A percentile compares a stretch with the other conserved stretches of the same genome.
Evolutionary conservation across 2,113 vertebrate species (phyloP).

Genomic region (Pampusana beccarii): DNA sequence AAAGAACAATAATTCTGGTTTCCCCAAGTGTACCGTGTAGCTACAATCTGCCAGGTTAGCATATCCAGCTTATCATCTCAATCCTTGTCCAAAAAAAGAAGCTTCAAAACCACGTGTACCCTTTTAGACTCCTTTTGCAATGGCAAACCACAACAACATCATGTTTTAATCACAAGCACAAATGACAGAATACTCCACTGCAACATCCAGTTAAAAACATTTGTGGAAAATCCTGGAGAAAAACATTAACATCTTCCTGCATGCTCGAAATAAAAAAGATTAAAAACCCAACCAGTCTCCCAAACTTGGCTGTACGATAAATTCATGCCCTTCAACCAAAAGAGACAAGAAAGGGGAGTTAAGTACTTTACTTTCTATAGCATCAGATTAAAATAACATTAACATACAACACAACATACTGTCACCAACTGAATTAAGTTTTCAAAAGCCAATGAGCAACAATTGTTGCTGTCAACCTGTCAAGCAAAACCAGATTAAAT

Average conservation of each 20-base stretch:
- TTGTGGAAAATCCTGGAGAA: not conserved
- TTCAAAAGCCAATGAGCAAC: not conserved
- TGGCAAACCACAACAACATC: not conserved
- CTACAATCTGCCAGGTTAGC: not conserved
- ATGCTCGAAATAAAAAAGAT: not conserved
- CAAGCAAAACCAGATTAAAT: not conserved
- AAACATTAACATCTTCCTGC: not conserved
- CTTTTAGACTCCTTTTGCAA: not conserved
- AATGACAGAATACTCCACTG: not conserved
- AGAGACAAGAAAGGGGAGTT: not conserved
- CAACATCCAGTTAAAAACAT: not conserved
- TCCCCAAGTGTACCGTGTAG: not conserved
- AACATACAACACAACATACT: not conserved
- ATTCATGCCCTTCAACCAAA: not conserved
- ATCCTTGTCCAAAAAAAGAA: not conserved
- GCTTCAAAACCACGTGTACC: not conserved
- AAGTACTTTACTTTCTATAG: not conserved
- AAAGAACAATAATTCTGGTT: not conserved
- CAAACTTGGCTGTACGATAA: not conserved
- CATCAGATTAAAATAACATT: not conserved
- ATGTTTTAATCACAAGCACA: not conserved
- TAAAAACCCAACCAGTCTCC: not conserved
- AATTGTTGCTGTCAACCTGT: not conserved
- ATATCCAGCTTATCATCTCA: not conserved
- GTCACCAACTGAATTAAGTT: not conserved